A percentile compares a stretch with the other conserved stretches of the same genome.
Conservation (phyloP, 2,113 vertebrate genomes). For the Cavia aperea region DNA sequence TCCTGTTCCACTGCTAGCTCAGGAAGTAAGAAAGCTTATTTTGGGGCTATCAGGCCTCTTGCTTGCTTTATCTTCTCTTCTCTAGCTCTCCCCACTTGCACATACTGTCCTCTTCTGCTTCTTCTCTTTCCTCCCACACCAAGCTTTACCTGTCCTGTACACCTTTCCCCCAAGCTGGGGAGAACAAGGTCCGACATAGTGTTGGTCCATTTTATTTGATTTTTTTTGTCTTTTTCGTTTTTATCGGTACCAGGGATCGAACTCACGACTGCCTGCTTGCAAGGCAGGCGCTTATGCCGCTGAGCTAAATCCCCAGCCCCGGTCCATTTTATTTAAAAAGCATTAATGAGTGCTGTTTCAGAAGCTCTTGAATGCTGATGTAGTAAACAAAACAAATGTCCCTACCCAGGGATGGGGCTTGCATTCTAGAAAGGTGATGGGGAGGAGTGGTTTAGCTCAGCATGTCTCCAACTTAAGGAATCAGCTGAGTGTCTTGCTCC, state of each 20-base stretch:
- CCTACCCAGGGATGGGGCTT: not conserved
- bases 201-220: not conserved
- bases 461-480: not conserved
- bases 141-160: not conserved
- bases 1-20: not conserved
- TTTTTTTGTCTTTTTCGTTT: too few relatives aligned
- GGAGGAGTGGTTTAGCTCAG: not conserved
- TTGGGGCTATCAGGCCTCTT: too few relatives aligned
- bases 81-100: not conserved
- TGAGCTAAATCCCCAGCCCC: not conserved
- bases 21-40: not conserved
- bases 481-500: not conserved
- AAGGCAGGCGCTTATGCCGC: too few relatives aligned
- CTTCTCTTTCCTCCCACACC: not conserved
- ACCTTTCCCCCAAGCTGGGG: not conserved
- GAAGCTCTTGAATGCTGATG: not conserved
- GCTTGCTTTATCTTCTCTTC: not conserved
- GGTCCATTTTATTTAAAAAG: not conserved
- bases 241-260: too few relatives aligned
- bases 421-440: not conserved
- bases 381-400: not conserved
- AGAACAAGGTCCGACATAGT: not conserved
- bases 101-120: not conserved
- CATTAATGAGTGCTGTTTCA: not conserved
- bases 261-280: too few relatives aligned